Conservation (phyloP, 2,888 invertebrate genomes). For the Rotaria magnacalcarata region DNA sequence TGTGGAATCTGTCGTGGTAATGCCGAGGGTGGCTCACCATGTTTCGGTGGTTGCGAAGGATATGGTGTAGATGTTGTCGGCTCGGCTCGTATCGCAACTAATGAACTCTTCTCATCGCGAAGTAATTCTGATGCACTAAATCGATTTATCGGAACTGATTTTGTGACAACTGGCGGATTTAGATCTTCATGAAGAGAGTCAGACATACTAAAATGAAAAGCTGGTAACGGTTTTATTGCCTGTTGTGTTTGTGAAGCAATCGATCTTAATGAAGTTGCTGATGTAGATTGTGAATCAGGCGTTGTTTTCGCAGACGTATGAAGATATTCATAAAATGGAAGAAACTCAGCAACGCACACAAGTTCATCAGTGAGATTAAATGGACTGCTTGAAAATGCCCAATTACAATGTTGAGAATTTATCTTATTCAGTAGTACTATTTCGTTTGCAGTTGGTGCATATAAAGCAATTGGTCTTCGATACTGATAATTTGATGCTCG, state of each 20-base stretch:
- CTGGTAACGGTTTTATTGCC: not conserved
- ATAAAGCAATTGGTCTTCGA: not conserved
- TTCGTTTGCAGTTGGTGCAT: not conserved
- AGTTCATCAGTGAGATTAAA: not conserved
- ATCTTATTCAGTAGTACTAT: not conserved
- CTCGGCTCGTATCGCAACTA: not conserved
- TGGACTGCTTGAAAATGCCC: not conserved
- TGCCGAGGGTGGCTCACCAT: not conserved
- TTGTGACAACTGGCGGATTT: not conserved
- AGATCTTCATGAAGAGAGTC: not conserved
- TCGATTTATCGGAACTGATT: not conserved
- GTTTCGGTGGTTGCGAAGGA: not conserved
- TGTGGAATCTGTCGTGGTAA: not conserved
- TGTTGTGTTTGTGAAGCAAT: not conserved
- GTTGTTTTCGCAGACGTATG: not conserved
- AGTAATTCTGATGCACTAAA: not conserved
- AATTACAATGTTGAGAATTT: not conserved
- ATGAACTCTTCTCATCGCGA: not conserved
- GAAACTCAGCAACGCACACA: not conserved
- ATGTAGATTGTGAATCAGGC: not conserved
- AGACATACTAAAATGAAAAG: no score
- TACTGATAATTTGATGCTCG: not conserved
- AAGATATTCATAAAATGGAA: conserved; percentile 20
- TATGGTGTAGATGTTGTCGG: not conserved
- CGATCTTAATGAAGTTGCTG: not conserved